Conservation (phyloP, 1,140 invertebrate genomes). For the Metopolophium dirhodum region DNA sequence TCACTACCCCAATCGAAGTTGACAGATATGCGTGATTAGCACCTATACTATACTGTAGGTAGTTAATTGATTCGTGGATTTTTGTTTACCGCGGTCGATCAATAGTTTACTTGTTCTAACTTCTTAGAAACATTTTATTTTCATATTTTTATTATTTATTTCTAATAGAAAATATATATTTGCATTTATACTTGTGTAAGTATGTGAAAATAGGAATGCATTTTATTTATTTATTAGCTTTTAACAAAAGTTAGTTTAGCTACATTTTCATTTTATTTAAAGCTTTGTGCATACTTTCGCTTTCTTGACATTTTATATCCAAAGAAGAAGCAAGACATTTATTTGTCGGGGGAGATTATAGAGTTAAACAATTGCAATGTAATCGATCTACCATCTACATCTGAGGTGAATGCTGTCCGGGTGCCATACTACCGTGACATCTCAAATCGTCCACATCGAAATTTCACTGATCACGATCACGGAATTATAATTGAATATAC, state of each 20-base stretch:
- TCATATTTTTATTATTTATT: neutral
- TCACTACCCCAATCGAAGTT: conserved; percentile 33
- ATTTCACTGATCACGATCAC: conserved; percentile 53
- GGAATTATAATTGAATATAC: conserved; percentile 36
- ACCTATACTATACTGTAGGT: neutral
- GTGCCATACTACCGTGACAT: conserved; percentile 43
- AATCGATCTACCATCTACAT: conserved; percentile 43
- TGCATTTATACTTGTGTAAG: neutral
- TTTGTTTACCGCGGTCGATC: neutral
- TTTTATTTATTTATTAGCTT: neutral
- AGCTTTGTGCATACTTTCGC: conserved; percentile 14
- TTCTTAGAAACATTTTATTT: neutral
- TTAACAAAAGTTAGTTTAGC: neutral
- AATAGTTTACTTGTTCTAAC: neutral
- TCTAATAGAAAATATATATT: neutral
- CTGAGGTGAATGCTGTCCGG: conserved; percentile 15
- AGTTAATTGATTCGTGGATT: conserved; percentile 21
- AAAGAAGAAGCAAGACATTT: conserved; percentile 6
- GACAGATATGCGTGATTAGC: conserved; percentile 47
- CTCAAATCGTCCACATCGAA: neutral
- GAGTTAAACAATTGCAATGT: conserved; percentile 41
- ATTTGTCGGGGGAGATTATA: conserved; percentile 25
- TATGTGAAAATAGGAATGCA: neutral
- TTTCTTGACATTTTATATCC: neutral
- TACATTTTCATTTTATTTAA: neutral